phyloP scores from a whole-genome alignment of 2,888 invertebrate species.

The Oscheius onirici region DNA sequence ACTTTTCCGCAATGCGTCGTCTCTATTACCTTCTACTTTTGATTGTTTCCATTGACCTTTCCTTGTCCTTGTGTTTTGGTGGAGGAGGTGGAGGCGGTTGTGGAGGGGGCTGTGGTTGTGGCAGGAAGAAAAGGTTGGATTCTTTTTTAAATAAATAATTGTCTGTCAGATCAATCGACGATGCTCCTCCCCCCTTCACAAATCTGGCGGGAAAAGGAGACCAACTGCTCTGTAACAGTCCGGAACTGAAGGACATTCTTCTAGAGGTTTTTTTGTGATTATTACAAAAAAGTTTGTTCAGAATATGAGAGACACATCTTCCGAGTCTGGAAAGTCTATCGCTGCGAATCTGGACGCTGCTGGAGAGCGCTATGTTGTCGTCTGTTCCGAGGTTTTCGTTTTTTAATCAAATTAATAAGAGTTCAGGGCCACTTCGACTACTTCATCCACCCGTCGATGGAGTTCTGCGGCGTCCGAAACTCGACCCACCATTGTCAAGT shows the following conservation, averaged over 20 bases:
- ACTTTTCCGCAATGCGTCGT: not conserved
- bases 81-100: conserved; percentile 24
- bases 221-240: conserved; percentile 28
- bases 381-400: conserved; percentile 17
- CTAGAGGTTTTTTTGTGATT: not conserved
- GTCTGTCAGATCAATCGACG: not conserved
- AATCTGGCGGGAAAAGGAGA: conserved; percentile 19
- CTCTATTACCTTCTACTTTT: not conserved
- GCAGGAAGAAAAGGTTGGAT: conserved; percentile 11
- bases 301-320: conserved; percentile 12
- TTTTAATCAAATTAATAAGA: not conserved
- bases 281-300: not conserved
- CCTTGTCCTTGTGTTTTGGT: conserved; percentile 8
- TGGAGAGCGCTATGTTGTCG: conserved; percentile 26
- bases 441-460: conserved; percentile 27
- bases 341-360: conserved; percentile 15
- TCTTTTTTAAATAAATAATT: not conserved
- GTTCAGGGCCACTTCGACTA: conserved; percentile 21
- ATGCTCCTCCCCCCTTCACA: conserved; percentile 22
- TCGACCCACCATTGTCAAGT: conserved; percentile 27
- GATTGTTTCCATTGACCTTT: not conserved
- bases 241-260: conserved; percentile 22
- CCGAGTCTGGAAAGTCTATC: conserved; percentile 18
- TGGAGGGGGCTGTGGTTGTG: conserved; percentile 15
- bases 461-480: conserved; percentile 27